Base-by-base conservation (phyloP, 2,113 vertebrate species). In the Nibea albiflora region DNA sequence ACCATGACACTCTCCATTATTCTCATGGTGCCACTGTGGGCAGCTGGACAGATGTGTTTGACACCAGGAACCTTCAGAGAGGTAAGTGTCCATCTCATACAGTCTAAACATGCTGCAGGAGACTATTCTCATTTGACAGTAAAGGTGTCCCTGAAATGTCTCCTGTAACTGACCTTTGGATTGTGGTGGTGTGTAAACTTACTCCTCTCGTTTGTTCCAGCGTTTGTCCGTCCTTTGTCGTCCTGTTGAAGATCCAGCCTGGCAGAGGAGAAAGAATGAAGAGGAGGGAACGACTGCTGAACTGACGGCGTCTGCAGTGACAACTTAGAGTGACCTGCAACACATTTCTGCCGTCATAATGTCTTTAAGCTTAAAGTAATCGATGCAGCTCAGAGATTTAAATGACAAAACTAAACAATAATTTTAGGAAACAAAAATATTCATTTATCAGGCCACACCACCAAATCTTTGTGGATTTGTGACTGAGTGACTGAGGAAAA, bases 1-100 rank as follows among this genome's bases (percentile, higher is more conserved):
- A 16, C 63, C 39, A 78, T 91, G 73, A 78, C 76, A 5, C 39
- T 79, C 26, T 90, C 90, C 3, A 91, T 89, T 52, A 70, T 91
- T 22, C 12, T 89, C 46, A 61, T 82, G 63, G 78, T 90, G 31
- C 92, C 90, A 1, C 75, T 81, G 44, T 85, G 73, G 26, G 85
- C 74, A 39, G 49, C 28, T 61, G 61, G 61, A 22, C 85, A 83
- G 60, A 57, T 87, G 52, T 81, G 16, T 64, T 42, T 47, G 39
- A 78, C 78, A 49, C 5, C 66, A 14, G 81, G 81, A 42, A 63
- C 69, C 50, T 63, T 84, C 67, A 84, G 42, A 57, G 24, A 88
- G 87, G 83, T 85, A 20, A 58, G 86, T 61, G n/a, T 0, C 14
- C 42, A 53, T 39, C 35, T 39, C 7, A 39, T 39, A 39, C 35